Percentiles rank a stretch among this genome's conserved stretches.
These are phyloP conservation scores for Drosophila rubida DNA, from an alignment of 2,888 invertebrate species.

Conservation along the genomic window DNA sequence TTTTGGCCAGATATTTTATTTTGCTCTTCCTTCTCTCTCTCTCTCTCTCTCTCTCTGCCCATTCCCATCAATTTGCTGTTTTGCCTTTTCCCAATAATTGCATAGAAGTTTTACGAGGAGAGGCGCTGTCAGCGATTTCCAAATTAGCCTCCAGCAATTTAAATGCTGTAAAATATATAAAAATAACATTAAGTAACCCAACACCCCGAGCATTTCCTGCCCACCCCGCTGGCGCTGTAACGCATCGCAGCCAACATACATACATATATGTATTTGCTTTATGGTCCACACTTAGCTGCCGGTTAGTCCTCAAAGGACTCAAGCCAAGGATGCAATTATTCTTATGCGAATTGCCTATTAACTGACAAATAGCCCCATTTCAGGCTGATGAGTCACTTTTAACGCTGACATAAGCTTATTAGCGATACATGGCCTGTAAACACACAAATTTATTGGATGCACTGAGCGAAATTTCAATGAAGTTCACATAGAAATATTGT, in stretches of 20 bases:
- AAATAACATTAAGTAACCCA: conserved; percentile 55
- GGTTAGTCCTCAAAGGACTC: conserved; percentile 52
- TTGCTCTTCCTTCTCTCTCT: neutral
- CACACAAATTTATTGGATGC: conserved; percentile 38
- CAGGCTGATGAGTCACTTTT: conserved; percentile 69
- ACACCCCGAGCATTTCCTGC: conserved; percentile 1
- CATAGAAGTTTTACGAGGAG: conserved; percentile 46
- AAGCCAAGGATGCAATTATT: conserved; percentile 68
- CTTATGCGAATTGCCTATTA: conserved; percentile 74
- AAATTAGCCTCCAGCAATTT: conserved; percentile 71
- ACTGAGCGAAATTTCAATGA: conserved; percentile 36
- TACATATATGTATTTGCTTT: conserved; percentile 13
- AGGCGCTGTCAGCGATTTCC: conserved; percentile 54
- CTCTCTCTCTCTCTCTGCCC: conserved; percentile 1
- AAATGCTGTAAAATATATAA: conserved; percentile 68
- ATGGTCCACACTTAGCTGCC: conserved; percentile 44
- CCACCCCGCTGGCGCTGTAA: neutral
- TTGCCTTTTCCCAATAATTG: conserved; percentile 38
- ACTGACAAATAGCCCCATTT: conserved; percentile 58
- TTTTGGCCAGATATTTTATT: conserved; percentile 36
- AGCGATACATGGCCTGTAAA: conserved; percentile 63
- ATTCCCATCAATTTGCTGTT: neutral
- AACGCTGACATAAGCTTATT: conserved; percentile 75
- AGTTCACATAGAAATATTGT: neutral
- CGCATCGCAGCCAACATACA: neutral